Evolutionary conservation across 2,888 invertebrate species (phyloP).

Genomic region (Pyralis farinalis): DNA sequence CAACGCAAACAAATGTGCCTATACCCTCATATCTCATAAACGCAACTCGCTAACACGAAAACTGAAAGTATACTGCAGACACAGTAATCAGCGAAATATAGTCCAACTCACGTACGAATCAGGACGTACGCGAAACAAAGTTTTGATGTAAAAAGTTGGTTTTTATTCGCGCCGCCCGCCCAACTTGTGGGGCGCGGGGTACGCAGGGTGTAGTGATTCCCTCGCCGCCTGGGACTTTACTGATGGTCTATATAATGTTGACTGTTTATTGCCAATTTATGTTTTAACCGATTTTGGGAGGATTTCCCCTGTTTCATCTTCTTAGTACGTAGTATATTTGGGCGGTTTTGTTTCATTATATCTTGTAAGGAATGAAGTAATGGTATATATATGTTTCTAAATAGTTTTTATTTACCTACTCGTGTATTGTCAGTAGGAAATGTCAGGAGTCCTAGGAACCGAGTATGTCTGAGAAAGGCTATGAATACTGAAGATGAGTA

Average conservation of each 20-base stretch:
- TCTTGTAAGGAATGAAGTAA: no score
- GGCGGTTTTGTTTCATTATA: no score
- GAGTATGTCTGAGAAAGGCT: no score
- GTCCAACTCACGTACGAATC: conserved; percentile 72
- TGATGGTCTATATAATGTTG: conserved; percentile 5
- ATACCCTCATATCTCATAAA: conserved; percentile 4
- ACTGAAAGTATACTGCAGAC: conserved; percentile 34
- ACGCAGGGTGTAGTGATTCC: conserved; percentile 5
- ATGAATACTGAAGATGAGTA: no score
- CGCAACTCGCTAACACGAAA: conserved; percentile 16
- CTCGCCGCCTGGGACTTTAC: conserved; percentile 1
- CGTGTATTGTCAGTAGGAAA: no score
- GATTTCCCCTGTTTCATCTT: no score
- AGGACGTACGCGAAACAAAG: conserved; percentile 65
- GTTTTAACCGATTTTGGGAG: conserved; percentile 2
- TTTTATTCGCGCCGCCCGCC: conserved; percentile 57
- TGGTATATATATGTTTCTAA: no score
- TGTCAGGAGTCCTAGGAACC: no score
- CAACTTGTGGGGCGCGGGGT: conserved; percentile 5
- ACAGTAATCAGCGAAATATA: conserved; percentile 70
- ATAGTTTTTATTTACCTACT: no score
- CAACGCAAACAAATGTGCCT: background rate
- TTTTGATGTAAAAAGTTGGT: conserved; percentile 81
- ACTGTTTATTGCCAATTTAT: conserved; percentile 7
- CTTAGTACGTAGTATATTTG: no score